Percentiles rank a stretch among this genome's conserved stretches.
Evolutionary conservation across 2,797 vertebrate genomes (phyloP).

Genomic region (Cryptoblepharus egeriae): DNA sequence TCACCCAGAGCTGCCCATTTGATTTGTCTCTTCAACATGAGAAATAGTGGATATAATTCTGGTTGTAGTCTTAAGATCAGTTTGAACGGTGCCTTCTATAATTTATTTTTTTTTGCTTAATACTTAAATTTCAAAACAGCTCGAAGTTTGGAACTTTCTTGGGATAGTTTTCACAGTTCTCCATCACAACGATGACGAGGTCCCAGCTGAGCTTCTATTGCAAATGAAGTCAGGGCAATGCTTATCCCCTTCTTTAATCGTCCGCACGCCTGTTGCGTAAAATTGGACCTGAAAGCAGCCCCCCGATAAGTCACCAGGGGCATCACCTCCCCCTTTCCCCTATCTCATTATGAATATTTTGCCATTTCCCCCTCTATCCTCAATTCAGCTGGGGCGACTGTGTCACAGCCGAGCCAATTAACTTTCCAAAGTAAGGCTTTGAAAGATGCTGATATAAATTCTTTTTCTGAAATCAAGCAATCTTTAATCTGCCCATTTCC

Average conservation of each 20-base stretch:
- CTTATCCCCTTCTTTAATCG: conserved; percentile 34
- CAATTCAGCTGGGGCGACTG: background rate
- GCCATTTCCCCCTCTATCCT: background rate
- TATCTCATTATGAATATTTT: background rate
- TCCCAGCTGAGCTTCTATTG: conserved; percentile 52
- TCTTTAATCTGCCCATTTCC: conserved; percentile 45
- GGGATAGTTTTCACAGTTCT: background rate
- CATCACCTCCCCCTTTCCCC: background rate
- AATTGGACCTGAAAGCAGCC: conserved; percentile 6
- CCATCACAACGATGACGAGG: rapidly evolving
- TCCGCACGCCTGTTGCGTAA: conserved; percentile 16
- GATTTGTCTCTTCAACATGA: background rate
- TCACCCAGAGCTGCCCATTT: background rate
- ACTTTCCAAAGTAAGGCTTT: conserved; percentile 1
- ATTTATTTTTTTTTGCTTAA: background rate
- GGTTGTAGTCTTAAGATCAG: background rate
- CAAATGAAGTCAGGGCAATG: conserved; percentile 48
- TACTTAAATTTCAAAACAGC: background rate
- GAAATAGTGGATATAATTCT: background rate
- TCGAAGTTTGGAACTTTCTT: background rate
- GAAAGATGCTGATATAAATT: conserved; percentile 7
- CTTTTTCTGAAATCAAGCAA: conserved; percentile 27
- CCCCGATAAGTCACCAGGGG: rapidly evolving
- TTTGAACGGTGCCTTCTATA: background rate
- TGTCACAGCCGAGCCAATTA: conserved; percentile 10